These are phyloP conservation scores for Meghimatium bilineatum DNA, from an alignment of 2,888 invertebrate genomes.

Conservation along the genomic window DNA sequence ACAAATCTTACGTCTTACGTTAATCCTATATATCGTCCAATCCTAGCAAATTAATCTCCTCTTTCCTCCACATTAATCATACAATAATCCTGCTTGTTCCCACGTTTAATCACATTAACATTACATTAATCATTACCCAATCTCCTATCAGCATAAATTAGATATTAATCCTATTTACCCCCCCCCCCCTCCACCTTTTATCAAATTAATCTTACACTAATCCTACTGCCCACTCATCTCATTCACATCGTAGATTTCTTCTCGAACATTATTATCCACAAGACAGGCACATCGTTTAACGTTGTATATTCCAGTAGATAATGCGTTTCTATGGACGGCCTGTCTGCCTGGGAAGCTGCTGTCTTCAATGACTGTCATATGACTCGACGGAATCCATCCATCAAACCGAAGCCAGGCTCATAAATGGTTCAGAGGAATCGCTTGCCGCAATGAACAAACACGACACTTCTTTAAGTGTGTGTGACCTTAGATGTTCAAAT, in stretches of 20 bases:
- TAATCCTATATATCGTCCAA: not conserved
- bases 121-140: no score
- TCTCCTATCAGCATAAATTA: not conserved
- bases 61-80: no score
- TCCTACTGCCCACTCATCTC: not conserved
- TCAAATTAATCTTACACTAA: not conserved
- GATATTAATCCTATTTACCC: not conserved
- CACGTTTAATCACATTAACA: no score
- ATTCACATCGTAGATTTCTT: not conserved
- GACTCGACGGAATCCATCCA: not conserved
- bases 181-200: not conserved
- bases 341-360: not conserved
- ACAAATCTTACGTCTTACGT: no score
- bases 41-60: no score
- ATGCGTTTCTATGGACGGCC: conserved; percentile 1
- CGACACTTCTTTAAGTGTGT: not conserved
- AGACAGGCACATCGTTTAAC: not conserved
- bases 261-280: not conserved
- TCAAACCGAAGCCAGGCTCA: not conserved
- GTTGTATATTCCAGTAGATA: not conserved
- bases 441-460: not conserved
- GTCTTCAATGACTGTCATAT: conserved; percentile 17
- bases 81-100: no score
- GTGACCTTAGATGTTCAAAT: no score
- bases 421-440: not conserved